These are phyloP conservation scores for Gambusia yucatana DNA, from an alignment of 2,797 vertebrate species.

Conservation along the genomic window DNA sequence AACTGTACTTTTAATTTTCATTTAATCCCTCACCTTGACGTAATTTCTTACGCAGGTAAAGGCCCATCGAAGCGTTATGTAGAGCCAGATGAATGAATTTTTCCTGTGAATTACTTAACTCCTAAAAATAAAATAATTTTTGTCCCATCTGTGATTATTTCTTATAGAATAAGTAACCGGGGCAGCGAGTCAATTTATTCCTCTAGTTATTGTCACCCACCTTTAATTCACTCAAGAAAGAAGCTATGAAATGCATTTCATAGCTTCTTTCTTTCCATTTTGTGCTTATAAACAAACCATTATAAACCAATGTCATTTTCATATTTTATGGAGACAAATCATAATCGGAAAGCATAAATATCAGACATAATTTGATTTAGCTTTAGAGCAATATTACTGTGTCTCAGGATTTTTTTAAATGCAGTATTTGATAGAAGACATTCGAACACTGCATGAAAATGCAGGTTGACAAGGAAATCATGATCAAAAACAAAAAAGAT, in stretches of 20 bases:
- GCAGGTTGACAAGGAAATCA: too few species aligned
- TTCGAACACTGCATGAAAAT: background rate
- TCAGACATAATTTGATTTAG: background rate
- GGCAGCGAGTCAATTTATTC: background rate
- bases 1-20: background rate
- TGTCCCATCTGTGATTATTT: background rate
- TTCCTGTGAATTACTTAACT: background rate
- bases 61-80: slow-evolving; percentile 6
- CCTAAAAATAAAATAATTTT: background rate
- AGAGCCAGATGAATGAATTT: background rate
- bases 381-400: background rate
- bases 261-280: background rate
- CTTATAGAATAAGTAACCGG: background rate
- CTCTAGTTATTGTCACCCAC: background rate
- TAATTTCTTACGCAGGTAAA: background rate
- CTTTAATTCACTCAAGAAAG: background rate
- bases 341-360: background rate
- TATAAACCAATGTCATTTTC: background rate
- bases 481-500: background rate
- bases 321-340: background rate
- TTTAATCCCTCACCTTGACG: background rate
- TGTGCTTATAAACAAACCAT: background rate
- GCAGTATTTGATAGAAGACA: background rate
- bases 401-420: background rate
- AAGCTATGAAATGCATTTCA: background rate